Evolutionary conservation across 1,140 invertebrate genomes (phyloP), one percentile per base, ranked within the genome.

Genomic region (Zaprionus lachaisei): DNA sequence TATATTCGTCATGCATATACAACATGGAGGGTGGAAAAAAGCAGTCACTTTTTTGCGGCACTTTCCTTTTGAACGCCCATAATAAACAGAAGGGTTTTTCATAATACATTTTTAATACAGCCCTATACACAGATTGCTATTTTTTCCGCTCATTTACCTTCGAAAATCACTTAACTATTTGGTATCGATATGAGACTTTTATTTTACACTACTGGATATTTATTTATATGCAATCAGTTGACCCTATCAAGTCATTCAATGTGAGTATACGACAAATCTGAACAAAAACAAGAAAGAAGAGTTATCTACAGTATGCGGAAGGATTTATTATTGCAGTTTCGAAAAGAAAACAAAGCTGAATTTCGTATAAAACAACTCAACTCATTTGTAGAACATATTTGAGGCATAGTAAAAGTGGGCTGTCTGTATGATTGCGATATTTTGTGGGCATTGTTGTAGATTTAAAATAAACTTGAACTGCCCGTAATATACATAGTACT

Each of bases 81-180:
- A 83, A 71, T 83, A 83, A 83, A 85, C 82, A 84, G 69, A 85
- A 78, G 78, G 81, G 74, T 85, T 84, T 84, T 84, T 84, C 75
- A 84, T 85, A 85, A 84, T 84, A 79, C 70, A 84, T 85, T 84
- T 84, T 84, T 84, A 85, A 84, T 84, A 81, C 60, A 79, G 82
- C 63, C 66, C 66, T 51, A 15, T 6, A 51, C 63, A 47, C 34
- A 57, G 61, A 77, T 77, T 77, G 55, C 3, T 20, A 44, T 72
- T 72, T 61, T 70, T 47, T 44, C 28, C 28, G 34, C 28, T 56
- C 37, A 55, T 61, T 72, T 49, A 34, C 34, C 22, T 61, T 65
- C 49, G 38, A 22, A 41, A 63, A 51, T 63, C 60, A n/a, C 80
- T 78, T 60, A 47, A 55, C 55, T 80, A 67, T 72, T 31, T 26